phyloP scores from a whole-genome alignment of 2,113 vertebrate genomes.

The Gulo gulo region DNA sequence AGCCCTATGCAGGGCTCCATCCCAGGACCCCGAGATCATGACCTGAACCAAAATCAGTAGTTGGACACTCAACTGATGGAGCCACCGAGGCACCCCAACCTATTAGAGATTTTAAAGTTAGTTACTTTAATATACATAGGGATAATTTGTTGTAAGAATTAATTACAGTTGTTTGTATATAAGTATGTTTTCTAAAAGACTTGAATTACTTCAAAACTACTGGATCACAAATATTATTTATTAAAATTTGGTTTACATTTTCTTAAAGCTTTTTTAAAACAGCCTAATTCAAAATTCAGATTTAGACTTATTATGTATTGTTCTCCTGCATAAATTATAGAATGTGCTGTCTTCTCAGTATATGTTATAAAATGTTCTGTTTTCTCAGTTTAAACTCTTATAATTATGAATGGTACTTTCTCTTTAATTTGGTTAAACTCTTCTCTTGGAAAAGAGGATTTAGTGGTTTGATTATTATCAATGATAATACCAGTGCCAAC shows the following conservation, averaged over 20 bases:
- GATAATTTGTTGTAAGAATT: background rate
- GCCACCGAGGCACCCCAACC: background rate
- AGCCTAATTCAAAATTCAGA: background rate
- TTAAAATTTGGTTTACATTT: background rate
- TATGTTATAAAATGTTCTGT: slow-evolving; percentile 6
- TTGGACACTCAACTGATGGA: background rate
- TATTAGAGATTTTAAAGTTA: background rate
- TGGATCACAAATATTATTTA: background rate
- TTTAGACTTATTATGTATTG: background rate
- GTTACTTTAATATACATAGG: background rate
- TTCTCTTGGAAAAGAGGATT: slow-evolving; percentile 2
- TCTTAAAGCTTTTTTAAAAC: background rate
- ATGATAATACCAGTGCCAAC: background rate
- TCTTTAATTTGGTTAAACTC: background rate
- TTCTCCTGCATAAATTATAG: background rate
- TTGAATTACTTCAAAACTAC: background rate
- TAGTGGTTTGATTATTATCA: background rate
- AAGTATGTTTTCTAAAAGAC: slow-evolving; percentile 26
- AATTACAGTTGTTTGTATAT: background rate
- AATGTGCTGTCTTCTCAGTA: background rate
- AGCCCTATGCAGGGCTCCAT: background rate
- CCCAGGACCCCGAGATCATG: background rate
- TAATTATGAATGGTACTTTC: background rate
- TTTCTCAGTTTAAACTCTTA: slow-evolving; percentile 5
- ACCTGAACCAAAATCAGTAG: background rate